These are phyloP conservation scores for Chrysina gloriosa DNA, from an alignment of 2,888 invertebrate species.

Conservation along the genomic window DNA sequence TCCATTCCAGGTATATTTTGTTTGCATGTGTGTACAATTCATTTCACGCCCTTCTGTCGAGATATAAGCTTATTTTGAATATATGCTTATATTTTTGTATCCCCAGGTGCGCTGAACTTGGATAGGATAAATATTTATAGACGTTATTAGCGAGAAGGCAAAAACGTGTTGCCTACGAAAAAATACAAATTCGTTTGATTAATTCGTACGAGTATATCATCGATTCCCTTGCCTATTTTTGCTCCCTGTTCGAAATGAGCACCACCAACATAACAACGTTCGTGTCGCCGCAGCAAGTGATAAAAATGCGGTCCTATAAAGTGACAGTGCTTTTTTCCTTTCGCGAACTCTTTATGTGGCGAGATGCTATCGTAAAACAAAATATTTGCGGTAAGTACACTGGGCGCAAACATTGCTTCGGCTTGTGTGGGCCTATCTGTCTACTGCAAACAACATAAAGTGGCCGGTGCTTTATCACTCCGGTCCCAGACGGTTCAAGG, in stretches of 20 bases:
- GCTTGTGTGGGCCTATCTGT: constrained; percentile 17
- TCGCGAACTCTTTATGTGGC: constrained; percentile 4
- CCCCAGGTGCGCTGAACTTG: neutral
- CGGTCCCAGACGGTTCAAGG: constrained; percentile 28
- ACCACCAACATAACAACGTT: too few relatives aligned
- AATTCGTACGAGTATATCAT: too few relatives aligned
- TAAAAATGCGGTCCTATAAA: too few relatives aligned
- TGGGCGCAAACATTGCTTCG: neutral
- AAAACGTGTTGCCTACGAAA: too few relatives aligned
- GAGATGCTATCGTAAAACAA: constrained; percentile 16
- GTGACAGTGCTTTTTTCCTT: neutral
- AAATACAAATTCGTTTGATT: too few relatives aligned
- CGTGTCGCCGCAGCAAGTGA: too few relatives aligned
- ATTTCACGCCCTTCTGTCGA: neutral
- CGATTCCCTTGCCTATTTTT: too few relatives aligned
- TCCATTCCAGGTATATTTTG: too few relatives aligned
- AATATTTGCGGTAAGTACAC: constrained; percentile 15
- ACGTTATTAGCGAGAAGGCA: too few relatives aligned
- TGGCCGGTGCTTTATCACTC: constrained; percentile 26
- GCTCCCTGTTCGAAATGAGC: too few relatives aligned
- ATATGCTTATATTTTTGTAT: neutral
- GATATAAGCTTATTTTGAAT: neutral
- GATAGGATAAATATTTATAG: too few relatives aligned
- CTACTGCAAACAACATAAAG: constrained; percentile 26
- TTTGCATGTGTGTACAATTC: too few relatives aligned